phyloP scores from a whole-genome alignment of 2,113 vertebrate species.

The Thryonomys swinderianus region DNA sequence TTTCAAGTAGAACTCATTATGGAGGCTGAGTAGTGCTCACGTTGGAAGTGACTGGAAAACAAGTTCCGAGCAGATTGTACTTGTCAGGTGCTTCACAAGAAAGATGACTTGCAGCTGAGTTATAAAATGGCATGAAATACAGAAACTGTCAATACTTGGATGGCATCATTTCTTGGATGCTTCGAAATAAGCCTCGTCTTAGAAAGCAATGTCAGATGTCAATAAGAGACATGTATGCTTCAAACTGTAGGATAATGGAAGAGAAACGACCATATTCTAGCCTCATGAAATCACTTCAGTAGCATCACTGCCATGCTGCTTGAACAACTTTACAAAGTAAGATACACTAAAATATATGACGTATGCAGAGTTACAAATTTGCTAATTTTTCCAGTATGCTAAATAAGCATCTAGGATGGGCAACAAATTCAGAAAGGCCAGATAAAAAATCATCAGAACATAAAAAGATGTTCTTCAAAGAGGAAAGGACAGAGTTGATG shows the following conservation, averaged over 20 bases:
- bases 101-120: constrained; percentile 47
- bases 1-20: not conserved
- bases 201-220: not conserved
- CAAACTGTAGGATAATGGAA: not conserved
- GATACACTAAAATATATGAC: not conserved
- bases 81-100: constrained; percentile 7
- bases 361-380: not conserved
- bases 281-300: not conserved
- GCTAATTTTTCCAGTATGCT: not conserved
- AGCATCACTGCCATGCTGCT: not conserved
- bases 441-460: not conserved
- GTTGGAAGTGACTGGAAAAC: not conserved
- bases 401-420: not conserved
- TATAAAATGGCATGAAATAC: constrained; percentile 45
- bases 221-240: not conserved
- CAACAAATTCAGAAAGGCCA: constrained; percentile 30
- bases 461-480: constrained; percentile 39
- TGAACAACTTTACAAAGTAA: not conserved
- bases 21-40: not conserved
- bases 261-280: not conserved
- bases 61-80: not conserved
- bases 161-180: not conserved
- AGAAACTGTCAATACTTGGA: constrained; percentile 1
- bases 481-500: constrained; percentile 56
- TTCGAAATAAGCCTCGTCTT: constrained; percentile 15